A percentile compares a stretch with the other conserved stretches of the same genome.
These are phyloP conservation scores for Orthosia gothica DNA, from an alignment of 2,888 invertebrate genomes.

Conservation along the genomic window DNA sequence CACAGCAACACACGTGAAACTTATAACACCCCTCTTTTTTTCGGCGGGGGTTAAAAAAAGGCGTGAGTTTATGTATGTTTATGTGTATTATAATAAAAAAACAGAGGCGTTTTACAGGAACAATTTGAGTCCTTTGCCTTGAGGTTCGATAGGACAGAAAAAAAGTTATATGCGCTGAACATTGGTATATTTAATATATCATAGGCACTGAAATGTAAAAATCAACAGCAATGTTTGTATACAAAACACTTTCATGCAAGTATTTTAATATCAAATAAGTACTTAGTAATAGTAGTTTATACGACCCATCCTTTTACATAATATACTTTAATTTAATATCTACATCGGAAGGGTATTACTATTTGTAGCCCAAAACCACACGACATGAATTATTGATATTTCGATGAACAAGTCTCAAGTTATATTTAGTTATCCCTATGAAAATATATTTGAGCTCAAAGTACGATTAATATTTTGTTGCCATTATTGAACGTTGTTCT, in stretches of 20 bases:
- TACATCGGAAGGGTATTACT: background rate
- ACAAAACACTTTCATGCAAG: no score
- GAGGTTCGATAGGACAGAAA: no score
- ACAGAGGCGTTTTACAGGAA: no score
- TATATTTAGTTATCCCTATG: background rate
- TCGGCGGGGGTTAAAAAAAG: no score
- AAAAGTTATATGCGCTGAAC: no score
- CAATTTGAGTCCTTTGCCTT: no score
- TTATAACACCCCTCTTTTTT: no score
- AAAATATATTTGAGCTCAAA: background rate
- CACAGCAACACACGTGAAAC: no score
- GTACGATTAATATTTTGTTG: background rate
- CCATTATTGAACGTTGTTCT: background rate
- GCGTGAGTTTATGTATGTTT: no score
- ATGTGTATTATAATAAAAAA: no score
- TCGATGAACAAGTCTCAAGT: background rate
- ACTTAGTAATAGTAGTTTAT: background rate
- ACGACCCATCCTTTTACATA: background rate
- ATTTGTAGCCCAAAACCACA: conserved; percentile 23
- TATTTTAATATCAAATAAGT: background rate
- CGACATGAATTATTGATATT: conserved; percentile 13
- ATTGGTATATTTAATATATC: no score
- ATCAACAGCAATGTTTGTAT: background rate
- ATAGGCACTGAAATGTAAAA: background rate
- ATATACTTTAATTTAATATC: background rate